Evolutionary conservation across 1,140 invertebrate species (phyloP), one percentile per base, ranked within the genome.

Genomic region (Phymastichus coffea): DNA sequence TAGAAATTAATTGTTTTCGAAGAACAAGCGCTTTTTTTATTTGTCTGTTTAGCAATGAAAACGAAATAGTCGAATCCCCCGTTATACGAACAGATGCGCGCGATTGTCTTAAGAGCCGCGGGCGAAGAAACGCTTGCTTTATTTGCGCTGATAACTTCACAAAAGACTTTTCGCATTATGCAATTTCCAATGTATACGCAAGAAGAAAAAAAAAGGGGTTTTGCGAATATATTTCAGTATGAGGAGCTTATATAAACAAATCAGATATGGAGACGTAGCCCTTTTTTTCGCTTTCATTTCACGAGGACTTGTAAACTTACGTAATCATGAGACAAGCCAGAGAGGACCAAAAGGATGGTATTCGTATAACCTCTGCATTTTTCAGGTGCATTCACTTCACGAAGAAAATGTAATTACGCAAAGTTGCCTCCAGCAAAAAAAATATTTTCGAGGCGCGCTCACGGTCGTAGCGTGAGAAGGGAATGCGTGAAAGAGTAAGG

Each of bases 231-330:
- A 20, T 49, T 49, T 23, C 46, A 20, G 25, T 9, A n/a, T n/a
- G n/a, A n/a, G n/a, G n/a, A 20, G 33, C 17, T 41, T 58, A 49
- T 47, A 43, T 51, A 58, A 58, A 43, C 19, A 33, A 58, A 58
- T 58, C 46, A 58, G 46, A 51, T 58, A 43, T 22, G 37, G 23
- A 58, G 51, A 58, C 43, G 38, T 15, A 51, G 56, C 37, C n/a
- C n/a, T n/a, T n/a, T n/a, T n/a, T n/a, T 33, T 30, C 46, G 14
- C 1, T n/a, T n/a, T n/a, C 22, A 1, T 51, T 51, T 51, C 33
- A 51, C 37, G 46, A 33, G 3, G 17, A 4, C 12, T n/a, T n/a
- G 38, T 51, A 41, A 58, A 51, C 47, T 58, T 43, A 43, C 37
- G 38, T 43, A 58, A 58, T 51, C 37, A 58, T 20, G 35, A 40